These are phyloP conservation scores for Pteropus rufus DNA, from an alignment of 2,797 vertebrate genomes.

Conservation along the genomic window DNA sequence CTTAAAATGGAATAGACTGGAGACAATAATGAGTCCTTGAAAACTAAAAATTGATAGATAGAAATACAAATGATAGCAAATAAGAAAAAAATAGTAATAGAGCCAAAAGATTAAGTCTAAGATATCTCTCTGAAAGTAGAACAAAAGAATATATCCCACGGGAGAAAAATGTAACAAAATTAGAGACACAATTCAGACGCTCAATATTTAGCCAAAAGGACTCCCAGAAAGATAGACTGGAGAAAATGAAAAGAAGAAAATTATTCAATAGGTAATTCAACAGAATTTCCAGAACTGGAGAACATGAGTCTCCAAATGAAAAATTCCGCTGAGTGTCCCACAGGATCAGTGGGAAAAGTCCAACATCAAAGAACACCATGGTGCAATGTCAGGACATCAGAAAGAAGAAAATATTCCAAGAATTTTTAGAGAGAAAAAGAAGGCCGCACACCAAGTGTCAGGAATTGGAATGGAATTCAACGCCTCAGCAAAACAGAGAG, in stretches of 20 bases:
- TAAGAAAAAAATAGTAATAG: background rate
- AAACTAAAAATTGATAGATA: background rate
- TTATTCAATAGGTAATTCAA: background rate
- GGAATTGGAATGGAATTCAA: conserved; percentile 28
- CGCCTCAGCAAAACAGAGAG: background rate
- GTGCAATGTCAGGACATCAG: background rate
- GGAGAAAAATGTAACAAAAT: background rate
- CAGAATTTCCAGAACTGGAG: background rate
- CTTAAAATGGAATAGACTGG: background rate
- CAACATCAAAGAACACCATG: background rate
- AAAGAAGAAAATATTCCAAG: conserved; percentile 20
- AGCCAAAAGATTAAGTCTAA: background rate
- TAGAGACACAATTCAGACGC: background rate
- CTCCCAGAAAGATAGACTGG: background rate
- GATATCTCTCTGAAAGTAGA: background rate
- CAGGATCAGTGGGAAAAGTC: background rate
- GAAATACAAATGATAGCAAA: background rate
- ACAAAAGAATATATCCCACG: background rate
- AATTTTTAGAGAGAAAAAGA: conserved; percentile 10
- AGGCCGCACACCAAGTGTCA: background rate
- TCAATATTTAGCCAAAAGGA: background rate
- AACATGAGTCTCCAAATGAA: background rate
- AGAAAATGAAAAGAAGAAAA: background rate
- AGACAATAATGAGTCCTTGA: background rate
- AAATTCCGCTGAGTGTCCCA: background rate